Percentiles rank a stretch among this genome's conserved stretches.
Evolutionary conservation across 64 coral and sea anemone genomes (phyloP).

Genomic region (Montipora capricornis): DNA sequence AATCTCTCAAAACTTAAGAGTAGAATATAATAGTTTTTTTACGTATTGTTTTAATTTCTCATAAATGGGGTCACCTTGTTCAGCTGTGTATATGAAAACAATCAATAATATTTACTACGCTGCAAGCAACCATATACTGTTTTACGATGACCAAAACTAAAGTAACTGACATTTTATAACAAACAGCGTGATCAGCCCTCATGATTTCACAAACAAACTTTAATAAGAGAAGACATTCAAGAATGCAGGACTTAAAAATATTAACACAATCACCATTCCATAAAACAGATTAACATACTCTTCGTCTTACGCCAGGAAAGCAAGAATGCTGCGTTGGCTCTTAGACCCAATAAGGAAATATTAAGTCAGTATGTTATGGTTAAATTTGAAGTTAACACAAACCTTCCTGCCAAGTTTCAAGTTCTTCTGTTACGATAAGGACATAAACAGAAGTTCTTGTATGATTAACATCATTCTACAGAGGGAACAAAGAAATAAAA

Average conservation of each 20-base stretch:
- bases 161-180: not conserved
- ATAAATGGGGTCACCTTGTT: not conserved
- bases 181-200: not conserved
- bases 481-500: slow-evolving; percentile 3
- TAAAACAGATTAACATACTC: not conserved
- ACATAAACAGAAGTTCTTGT: slow-evolving; percentile 79
- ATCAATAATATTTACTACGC: not conserved
- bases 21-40: too few relatives aligned
- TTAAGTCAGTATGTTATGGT: not conserved
- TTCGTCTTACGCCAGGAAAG: not conserved
- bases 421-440: slow-evolving; percentile 91
- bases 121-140: not conserved
- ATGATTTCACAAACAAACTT: not conserved
- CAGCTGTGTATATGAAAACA: slow-evolving; percentile 23
- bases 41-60: too few relatives aligned
- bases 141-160: not conserved
- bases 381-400: not conserved
- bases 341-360: not conserved
- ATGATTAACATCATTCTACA: slow-evolving; percentile 86
- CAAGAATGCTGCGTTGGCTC: not conserved
- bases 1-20: too few relatives aligned
- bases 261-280: not conserved
- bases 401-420: slow-evolving; percentile 81
- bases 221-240: not conserved
- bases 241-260: too few relatives aligned